Conservation (phyloP, 1,140 invertebrate genomes). For the Nomia melanderi region DNA sequence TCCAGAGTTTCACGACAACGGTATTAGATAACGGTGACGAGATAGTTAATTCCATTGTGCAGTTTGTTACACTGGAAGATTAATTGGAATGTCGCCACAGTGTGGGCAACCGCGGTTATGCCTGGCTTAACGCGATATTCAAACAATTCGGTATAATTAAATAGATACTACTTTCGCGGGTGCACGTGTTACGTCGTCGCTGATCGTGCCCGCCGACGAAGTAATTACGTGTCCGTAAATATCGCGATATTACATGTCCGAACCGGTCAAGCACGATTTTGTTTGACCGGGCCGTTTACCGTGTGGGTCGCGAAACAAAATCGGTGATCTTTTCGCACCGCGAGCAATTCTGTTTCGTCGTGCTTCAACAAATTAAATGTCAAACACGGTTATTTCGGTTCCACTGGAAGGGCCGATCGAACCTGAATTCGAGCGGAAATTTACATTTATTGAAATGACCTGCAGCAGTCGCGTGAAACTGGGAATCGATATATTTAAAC, state of each 20-base stretch:
- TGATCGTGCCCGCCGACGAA: background rate
- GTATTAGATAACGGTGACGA: no score
- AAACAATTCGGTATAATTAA: constrained; percentile 3
- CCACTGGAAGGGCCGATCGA: background rate
- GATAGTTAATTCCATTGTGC: background rate
- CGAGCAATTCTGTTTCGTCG: background rate
- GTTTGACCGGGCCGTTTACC: background rate
- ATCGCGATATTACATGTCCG: background rate
- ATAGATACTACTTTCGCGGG: background rate
- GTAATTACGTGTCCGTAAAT: background rate
- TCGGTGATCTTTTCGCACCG: background rate
- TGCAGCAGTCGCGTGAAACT: no score
- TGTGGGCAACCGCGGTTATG: background rate
- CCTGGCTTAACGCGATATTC: background rate
- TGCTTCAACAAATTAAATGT: background rate
- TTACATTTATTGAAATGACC: background rate
- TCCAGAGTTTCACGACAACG: background rate
- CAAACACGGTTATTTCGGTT: background rate
- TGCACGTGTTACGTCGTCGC: background rate
- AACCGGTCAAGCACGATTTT: no score
- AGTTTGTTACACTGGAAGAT: background rate
- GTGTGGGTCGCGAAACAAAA: background rate
- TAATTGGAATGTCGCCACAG: background rate
- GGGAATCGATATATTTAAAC: background rate
- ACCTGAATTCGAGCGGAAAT: background rate